phyloP scores from a whole-genome alignment of 2,797 vertebrate genomes.

The Rhincodon typus region DNA sequence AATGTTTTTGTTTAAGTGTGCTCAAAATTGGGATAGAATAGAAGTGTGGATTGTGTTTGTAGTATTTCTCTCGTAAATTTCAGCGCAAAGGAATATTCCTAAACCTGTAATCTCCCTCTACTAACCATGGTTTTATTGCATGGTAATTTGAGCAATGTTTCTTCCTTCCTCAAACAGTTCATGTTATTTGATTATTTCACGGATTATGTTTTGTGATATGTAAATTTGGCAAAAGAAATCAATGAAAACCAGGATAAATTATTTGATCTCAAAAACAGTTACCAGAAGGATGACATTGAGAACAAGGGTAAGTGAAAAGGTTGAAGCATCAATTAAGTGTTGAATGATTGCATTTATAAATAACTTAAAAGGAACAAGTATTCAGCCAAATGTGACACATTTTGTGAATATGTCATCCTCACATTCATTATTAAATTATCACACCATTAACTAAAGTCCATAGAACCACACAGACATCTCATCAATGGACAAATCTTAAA shows the following conservation, averaged over 20 bases:
- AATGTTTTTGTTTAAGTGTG: no score
- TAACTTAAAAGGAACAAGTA: slow-evolving; percentile 7
- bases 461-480: not conserved
- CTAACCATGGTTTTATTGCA: not conserved
- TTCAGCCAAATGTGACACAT: slow-evolving; percentile 1
- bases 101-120: not conserved
- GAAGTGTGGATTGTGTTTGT: no score
- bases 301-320: not conserved
- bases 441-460: slow-evolving; percentile 7
- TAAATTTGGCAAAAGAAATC: not conserved
- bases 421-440: slow-evolving; percentile 18
- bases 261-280: not conserved
- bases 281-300: not conserved
- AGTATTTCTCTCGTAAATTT: not conserved
- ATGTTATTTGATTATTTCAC: not conserved
- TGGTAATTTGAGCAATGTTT: not conserved
- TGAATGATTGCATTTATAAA: slow-evolving; percentile 10
- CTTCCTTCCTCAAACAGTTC: not conserved
- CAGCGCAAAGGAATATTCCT: no score
- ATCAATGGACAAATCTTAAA: not conserved
- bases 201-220: not conserved
- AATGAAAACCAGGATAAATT: not conserved
- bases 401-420: slow-evolving; percentile 4
- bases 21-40: no score
- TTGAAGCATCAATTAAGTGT: not conserved